phyloP scores from a whole-genome alignment of 2,113 vertebrate genomes.

The Sinocyclocheilus anophthalmus region DNA sequence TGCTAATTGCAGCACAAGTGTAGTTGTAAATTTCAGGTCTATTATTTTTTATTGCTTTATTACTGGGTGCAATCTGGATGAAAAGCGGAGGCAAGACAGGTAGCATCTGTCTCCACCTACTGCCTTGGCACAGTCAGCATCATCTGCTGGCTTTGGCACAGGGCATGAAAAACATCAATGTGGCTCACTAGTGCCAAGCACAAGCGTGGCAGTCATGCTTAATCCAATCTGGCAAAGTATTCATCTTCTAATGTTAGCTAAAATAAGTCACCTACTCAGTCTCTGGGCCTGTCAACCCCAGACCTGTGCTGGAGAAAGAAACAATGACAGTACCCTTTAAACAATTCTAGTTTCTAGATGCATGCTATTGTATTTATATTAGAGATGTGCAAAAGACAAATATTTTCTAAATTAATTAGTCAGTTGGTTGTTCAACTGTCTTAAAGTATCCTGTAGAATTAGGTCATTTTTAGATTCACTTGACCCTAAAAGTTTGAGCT shows the following conservation, averaged over 20 bases:
- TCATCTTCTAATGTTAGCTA: slow-evolving; percentile 50
- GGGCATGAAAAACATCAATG: slow-evolving; percentile 79
- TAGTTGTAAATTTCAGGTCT: slow-evolving; percentile 70
- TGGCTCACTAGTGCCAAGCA: slow-evolving; percentile 77
- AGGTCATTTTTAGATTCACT: neutral
- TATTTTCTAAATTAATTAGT: neutral
- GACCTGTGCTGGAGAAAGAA: slow-evolving; percentile 33
- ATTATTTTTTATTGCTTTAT: slow-evolving; percentile 78
- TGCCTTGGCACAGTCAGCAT: slow-evolving; percentile 77
- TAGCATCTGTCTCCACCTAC: slow-evolving; percentile 83
- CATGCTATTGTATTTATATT: neutral
- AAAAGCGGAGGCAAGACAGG: slow-evolving; percentile 73
- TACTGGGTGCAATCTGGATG: slow-evolving; percentile 76
- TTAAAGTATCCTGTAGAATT: neutral
- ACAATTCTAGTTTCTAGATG: slow-evolving; percentile 6
- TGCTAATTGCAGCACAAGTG: slow-evolving; percentile 68
- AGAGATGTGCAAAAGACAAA: neutral
- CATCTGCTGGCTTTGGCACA: slow-evolving; percentile 80
- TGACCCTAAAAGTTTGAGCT: too few species aligned
- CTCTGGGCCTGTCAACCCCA: slow-evolving; percentile 41
- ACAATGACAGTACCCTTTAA: slow-evolving; percentile 12
- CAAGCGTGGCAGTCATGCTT: slow-evolving; percentile 78
- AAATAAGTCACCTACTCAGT: slow-evolving; percentile 44
- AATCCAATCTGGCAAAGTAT: slow-evolving; percentile 61
- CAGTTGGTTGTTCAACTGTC: neutral